Percentiles rank a stretch among this genome's conserved stretches.
Evolutionary conservation across 2,113 vertebrate species (phyloP).

Genomic region (Capra hircus): DNA sequence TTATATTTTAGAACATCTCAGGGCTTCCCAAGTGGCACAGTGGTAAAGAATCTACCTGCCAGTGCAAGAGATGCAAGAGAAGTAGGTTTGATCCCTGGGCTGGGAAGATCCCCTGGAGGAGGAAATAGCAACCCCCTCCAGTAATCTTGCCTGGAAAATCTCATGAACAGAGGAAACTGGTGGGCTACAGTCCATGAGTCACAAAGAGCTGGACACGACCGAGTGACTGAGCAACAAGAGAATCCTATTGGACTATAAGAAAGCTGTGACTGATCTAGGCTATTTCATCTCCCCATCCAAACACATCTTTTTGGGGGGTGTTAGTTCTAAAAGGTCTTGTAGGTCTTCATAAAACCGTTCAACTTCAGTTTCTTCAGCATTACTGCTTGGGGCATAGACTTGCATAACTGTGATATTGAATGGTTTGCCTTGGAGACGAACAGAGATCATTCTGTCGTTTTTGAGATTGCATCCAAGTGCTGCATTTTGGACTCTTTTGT

Average conservation of each 20-base stretch:
- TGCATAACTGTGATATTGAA: too few relatives aligned
- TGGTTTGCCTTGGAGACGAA: too few relatives aligned
- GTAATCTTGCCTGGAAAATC: background rate
- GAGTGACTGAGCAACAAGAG: background rate
- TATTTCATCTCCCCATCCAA: background rate
- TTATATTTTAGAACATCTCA: background rate
- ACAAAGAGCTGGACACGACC: background rate
- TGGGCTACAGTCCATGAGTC: background rate
- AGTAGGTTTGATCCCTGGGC: background rate
- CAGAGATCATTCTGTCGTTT: too few relatives aligned
- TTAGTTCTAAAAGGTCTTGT: too few relatives aligned
- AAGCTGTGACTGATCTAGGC: rapidly evolving
- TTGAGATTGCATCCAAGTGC: too few relatives aligned
- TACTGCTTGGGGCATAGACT: too few relatives aligned
- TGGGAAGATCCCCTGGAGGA: background rate
- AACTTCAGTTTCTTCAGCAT: too few relatives aligned
- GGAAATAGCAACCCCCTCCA: background rate
- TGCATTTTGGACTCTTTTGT: too few relatives aligned
- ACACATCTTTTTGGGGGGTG: too few relatives aligned
- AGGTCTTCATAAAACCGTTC: too few relatives aligned
- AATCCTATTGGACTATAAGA: rapidly evolving
- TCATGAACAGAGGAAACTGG: background rate
- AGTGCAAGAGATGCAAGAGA: background rate
- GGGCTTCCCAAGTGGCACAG: background rate
- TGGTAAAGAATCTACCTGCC: background rate